phyloP scores from a whole-genome alignment of 2,797 vertebrate genomes.

The Myotis planiceps region DNA sequence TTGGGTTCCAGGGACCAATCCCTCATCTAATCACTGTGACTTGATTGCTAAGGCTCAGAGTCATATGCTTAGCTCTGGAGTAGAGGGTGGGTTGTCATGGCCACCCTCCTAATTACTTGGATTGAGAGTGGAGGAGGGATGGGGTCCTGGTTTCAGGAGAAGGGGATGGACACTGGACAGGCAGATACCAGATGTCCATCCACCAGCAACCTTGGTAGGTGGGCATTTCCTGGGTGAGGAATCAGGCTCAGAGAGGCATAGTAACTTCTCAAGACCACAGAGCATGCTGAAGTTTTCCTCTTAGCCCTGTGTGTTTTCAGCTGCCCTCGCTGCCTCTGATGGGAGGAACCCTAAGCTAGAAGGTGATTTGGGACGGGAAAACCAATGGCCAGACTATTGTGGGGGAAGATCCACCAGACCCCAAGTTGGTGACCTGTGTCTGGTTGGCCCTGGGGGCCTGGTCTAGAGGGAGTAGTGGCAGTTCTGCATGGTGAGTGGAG shows the following conservation, averaged over 20 bases:
- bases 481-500: neutral
- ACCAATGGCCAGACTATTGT: neutral
- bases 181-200: no score
- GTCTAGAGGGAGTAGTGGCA: neutral
- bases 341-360: neutral
- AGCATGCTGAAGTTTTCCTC: no score
- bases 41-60: neutral
- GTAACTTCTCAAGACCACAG: neutral
- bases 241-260: neutral
- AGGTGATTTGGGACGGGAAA: neutral
- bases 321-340: neutral
- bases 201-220: neutral
- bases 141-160: neutral
- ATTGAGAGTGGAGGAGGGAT: neutral
- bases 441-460: neutral
- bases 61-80: neutral
- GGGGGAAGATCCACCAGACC: neutral
- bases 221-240: neutral
- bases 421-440: neutral
- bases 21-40: neutral
- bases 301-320: neutral
- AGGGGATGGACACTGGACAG: neutral
- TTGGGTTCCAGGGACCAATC: neutral
- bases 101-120: neutral
- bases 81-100: neutral